phyloP scores from a whole-genome alignment of 2,113 vertebrate species.

The Lates calcarifer region DNA sequence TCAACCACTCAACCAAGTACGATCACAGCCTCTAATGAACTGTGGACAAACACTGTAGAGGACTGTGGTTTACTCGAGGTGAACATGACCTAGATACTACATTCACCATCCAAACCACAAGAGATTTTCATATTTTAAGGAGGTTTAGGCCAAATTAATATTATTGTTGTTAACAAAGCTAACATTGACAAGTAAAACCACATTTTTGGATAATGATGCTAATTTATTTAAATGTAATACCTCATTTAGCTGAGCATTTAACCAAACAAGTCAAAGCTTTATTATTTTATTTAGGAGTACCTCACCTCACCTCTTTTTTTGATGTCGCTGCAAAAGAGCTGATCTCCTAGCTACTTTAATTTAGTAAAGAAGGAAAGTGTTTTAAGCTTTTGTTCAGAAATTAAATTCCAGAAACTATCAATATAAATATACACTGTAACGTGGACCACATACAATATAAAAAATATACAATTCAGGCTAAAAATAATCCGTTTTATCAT shows the following conservation, averaged over 20 bases:
- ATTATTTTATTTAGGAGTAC: not conserved
- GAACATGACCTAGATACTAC: not conserved
- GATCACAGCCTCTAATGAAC: slow-evolving; percentile 33
- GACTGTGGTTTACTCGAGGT: slow-evolving; percentile 31
- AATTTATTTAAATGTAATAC: not conserved
- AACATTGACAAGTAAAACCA: not conserved
- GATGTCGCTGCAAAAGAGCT: not conserved
- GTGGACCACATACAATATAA: not conserved
- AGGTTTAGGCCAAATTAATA: not conserved
- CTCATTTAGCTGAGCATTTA: not conserved
- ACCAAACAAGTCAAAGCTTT: not conserved
- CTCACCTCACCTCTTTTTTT: not conserved
- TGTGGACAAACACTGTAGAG: slow-evolving; percentile 6
- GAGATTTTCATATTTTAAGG: not conserved
- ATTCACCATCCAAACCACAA: not conserved
- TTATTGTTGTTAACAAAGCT: not conserved
- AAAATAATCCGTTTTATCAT: not conserved
- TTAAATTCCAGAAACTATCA: not conserved
- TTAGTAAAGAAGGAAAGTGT: too few species aligned
- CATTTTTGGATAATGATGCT: not conserved
- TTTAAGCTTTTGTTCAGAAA: not conserved
- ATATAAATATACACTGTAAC: not conserved
- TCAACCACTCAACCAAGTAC: slow-evolving; percentile 12
- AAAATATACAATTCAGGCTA: not conserved
- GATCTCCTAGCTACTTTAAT: not conserved